A percentile compares a stretch with the other conserved stretches of the same genome.
Conservation (phyloP, 2,113 vertebrate species). For the Menura novaehollandiae region DNA sequence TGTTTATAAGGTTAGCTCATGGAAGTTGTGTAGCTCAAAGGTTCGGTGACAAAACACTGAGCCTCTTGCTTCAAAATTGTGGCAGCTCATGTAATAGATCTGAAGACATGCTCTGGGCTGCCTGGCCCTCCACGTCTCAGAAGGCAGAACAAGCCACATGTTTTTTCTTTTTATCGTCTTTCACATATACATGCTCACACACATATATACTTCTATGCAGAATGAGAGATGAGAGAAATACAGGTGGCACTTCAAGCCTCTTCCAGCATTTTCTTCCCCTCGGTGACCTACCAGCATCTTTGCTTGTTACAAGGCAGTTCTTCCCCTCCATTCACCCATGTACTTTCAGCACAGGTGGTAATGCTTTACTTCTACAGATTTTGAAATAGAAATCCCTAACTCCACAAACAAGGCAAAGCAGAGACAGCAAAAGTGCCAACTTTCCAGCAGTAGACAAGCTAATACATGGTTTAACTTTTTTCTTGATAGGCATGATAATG, state of each 20-base stretch:
- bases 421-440: neutral
- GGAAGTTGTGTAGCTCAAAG: neutral
- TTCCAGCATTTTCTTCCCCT: neutral
- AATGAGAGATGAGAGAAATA: neutral
- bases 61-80: neutral
- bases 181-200: neutral
- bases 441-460: neutral
- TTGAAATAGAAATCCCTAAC: neutral
- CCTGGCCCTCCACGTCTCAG: neutral
- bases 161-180: neutral
- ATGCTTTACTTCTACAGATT: neutral
- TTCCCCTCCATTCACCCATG: neutral
- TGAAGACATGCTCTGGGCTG: neutral
- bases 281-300: neutral
- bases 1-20: neutral
- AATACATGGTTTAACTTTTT: neutral
- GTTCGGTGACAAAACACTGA: neutral
- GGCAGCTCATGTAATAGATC: rapidly evolving
- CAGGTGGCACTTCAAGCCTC: neutral
- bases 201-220: neutral
- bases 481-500: neutral
- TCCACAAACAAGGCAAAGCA: neutral
- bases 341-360: neutral
- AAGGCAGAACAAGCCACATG: neutral
- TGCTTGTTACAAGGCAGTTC: neutral